phyloP scores from a whole-genome alignment of 64 coral and sea anemone genomes.

The Porites australiensis region DNA sequence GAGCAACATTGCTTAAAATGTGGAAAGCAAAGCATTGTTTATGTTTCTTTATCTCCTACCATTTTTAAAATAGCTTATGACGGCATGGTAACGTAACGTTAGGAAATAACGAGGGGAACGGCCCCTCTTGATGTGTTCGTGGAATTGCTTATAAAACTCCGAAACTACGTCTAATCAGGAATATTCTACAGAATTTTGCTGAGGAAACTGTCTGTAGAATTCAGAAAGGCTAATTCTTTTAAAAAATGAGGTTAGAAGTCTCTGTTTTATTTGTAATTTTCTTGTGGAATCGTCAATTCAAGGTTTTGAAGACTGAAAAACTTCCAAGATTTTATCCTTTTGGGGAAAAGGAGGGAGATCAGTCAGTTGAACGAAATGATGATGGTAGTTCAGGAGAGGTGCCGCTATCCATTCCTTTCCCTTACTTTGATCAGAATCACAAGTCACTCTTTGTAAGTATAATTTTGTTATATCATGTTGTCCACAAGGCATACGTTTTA shows the following conservation, averaged over 20 bases:
- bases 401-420: conserved; percentile 37
- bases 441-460: conserved; percentile 66
- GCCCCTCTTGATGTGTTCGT: too few species aligned
- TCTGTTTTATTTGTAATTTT: not conserved
- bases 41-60: too few species aligned
- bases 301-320: not conserved
- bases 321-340: conserved; percentile 50
- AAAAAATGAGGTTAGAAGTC: not conserved
- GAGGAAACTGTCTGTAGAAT: too few species aligned
- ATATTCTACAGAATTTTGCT: too few species aligned
- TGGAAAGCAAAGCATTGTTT: too few species aligned
- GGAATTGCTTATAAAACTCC: too few species aligned
- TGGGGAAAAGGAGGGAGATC: conserved; percentile 14
- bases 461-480: not conserved
- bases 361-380: conserved; percentile 22
- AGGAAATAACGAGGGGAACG: too few species aligned
- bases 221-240: too few species aligned
- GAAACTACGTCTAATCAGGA: too few species aligned
- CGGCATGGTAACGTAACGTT: too few species aligned
- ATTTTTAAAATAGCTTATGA: too few species aligned
- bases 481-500: not conserved
- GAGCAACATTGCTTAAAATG: too few species aligned
- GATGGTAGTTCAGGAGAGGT: conserved; percentile 44
- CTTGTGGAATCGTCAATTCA: not conserved
- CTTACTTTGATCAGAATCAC: conserved; percentile 42